These are phyloP conservation scores for Panagrolaimus sp. DNA, from an alignment of 1,140 invertebrate genomes.

Conservation along the genomic window DNA sequence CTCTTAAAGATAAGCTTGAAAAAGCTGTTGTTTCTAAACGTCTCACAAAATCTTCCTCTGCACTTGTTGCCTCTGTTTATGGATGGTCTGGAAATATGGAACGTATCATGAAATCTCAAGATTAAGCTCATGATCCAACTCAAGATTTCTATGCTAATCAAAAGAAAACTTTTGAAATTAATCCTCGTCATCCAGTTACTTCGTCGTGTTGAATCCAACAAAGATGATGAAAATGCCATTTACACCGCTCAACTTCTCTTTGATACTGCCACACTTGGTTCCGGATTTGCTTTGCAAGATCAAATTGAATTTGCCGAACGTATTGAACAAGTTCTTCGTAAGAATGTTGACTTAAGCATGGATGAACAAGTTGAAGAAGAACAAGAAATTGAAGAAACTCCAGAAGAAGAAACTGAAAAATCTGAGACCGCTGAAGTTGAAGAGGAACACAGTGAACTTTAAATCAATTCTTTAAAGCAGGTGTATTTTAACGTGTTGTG, in stretches of 20 bases:
- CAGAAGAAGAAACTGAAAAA: constrained; percentile 43
- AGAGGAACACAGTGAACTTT: constrained; percentile 52
- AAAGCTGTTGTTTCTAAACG: constrained; percentile 83
- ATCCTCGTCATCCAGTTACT: constrained; percentile 92
- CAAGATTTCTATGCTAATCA: constrained; percentile 83
- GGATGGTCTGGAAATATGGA: constrained; percentile 99
- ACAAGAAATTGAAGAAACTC: constrained; percentile 57
- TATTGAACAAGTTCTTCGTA: constrained; percentile 67
- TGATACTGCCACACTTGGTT: constrained; percentile 79
- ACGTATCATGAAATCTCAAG: constrained; percentile 85
- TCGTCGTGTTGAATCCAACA: constrained; percentile 70
- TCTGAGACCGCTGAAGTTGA: constrained; percentile 28
- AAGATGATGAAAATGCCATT: constrained; percentile 73
- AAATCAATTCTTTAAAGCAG: background rate
- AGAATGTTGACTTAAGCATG: constrained; percentile 72
- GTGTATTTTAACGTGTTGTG: constrained; percentile 6
- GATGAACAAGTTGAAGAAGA: constrained; percentile 68
- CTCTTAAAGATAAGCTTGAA: constrained; percentile 75
- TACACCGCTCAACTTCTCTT: constrained; percentile 86
- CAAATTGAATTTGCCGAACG: constrained; percentile 77
- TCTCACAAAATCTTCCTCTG: constrained; percentile 84
- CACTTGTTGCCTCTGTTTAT: constrained; percentile 88
- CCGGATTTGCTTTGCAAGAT: constrained; percentile 80
- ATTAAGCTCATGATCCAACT: constrained; percentile 84
- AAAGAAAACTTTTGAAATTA: constrained; percentile 95